A percentile compares a stretch with the other conserved stretches of the same genome.
Conservation (phyloP, 2,113 vertebrate species). For the Nothoprocta perdicaria region DNA sequence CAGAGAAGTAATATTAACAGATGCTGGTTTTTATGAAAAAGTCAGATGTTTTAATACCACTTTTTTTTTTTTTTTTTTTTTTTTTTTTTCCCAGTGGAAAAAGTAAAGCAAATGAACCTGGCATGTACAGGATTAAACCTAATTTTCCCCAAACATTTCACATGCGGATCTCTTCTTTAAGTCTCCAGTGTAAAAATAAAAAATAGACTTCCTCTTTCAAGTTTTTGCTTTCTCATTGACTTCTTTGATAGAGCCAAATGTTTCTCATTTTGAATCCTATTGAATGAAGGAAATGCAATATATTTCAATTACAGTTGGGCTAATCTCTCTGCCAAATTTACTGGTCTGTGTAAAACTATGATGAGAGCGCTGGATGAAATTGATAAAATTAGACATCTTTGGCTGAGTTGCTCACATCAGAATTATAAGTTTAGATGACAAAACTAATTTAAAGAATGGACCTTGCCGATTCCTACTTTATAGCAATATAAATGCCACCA, state of each 20-base stretch:
- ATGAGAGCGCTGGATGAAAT: constrained; percentile 21
- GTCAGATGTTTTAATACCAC: not conserved
- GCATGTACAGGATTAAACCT: not conserved
- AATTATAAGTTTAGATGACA: constrained; percentile 42
- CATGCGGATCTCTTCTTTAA: not conserved
- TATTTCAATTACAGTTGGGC: constrained; percentile 36
- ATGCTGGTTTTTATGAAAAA: not conserved
- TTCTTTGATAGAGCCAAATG: constrained; percentile 21
- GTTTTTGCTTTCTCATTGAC: constrained; percentile 34
- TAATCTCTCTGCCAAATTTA: constrained; percentile 45
- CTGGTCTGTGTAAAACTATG: constrained; percentile 13
- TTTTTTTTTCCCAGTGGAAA: not conserved
- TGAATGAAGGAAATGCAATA: constrained; percentile 53
- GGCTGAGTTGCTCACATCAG: constrained; percentile 12
- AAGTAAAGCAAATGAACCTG: not conserved
- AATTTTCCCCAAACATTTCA: constrained; percentile 23
- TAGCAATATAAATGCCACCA: constrained; percentile 9
- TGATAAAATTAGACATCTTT: constrained; percentile 45
- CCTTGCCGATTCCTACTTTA: not conserved
- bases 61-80: not conserved
- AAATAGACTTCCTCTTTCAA: not conserved
- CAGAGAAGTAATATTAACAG: not conserved
- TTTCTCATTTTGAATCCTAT: constrained; percentile 35
- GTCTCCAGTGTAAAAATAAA: not conserved
- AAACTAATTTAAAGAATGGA: constrained; percentile 52